phyloP scores from a whole-genome alignment of 1,140 invertebrate species.

The Bombus vancouverensis region DNA sequence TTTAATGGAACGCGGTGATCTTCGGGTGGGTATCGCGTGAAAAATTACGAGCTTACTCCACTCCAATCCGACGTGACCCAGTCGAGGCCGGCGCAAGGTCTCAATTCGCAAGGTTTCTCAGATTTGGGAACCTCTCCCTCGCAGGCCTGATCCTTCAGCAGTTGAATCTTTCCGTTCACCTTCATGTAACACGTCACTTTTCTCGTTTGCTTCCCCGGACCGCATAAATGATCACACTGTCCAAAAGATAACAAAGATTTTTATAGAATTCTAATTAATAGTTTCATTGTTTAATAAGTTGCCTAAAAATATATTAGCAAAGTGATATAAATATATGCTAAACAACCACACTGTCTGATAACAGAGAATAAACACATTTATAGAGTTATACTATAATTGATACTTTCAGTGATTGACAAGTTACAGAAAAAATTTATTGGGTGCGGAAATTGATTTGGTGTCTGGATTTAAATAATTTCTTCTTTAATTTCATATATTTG shows the following conservation, averaged over 20 bases:
- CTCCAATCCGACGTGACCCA: conserved; percentile 95
- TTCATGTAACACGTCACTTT: conserved; percentile 90
- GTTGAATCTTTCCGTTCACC: conserved; percentile 86
- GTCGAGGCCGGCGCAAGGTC: conserved; percentile 95
- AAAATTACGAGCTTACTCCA: conserved; percentile 86
- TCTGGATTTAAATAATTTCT: too few species aligned
- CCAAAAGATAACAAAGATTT: neutral
- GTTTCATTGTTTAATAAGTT: neutral
- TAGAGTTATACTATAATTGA: too few species aligned
- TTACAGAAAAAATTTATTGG: too few species aligned
- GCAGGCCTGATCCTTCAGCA: conserved; percentile 89
- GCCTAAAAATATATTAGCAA: too few species aligned
- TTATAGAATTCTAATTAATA: neutral
- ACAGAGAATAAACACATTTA: neutral
- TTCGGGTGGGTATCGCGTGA: neutral
- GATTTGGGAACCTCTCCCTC: conserved; percentile 86
- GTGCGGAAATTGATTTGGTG: too few species aligned
- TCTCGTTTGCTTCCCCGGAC: conserved; percentile 89
- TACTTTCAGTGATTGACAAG: too few species aligned
- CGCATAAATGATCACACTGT: conserved; percentile 94
- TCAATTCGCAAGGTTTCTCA: conserved; percentile 88
- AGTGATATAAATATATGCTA: too few species aligned
- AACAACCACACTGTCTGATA: neutral
- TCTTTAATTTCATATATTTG: too few species aligned
- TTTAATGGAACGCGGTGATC: too few species aligned